Evolutionary conservation across 1,140 invertebrate genomes (phyloP).

Genomic region (Dryas iulia): DNA sequence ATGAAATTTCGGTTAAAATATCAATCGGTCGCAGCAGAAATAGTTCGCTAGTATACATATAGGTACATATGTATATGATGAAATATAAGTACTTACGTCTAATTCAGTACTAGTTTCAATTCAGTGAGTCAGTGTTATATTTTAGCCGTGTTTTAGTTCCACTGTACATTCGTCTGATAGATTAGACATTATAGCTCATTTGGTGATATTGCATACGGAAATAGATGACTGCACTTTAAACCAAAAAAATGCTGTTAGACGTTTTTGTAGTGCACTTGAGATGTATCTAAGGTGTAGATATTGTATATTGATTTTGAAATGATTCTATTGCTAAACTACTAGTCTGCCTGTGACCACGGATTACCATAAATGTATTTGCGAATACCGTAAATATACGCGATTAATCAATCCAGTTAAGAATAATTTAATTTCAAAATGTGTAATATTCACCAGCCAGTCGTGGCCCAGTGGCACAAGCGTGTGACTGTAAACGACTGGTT

Average conservation of each 20-base stretch:
- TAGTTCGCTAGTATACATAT: too few species aligned
- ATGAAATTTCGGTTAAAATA: too few species aligned
- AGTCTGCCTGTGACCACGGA: too few species aligned
- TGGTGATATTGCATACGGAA: slow-evolving; percentile 16
- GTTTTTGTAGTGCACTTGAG: neutral
- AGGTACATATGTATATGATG: neutral
- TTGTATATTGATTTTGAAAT: neutral
- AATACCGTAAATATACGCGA: too few species aligned
- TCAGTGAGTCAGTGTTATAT: slow-evolving; percentile 21
- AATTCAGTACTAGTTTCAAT: neutral
- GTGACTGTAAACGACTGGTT: too few species aligned
- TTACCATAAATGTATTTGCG: too few species aligned
- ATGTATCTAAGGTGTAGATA: neutral
- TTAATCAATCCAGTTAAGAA: too few species aligned
- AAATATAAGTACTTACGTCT: neutral
- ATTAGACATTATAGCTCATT: slow-evolving; percentile 22
- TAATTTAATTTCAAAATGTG: too few species aligned
- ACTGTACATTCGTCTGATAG: slow-evolving; percentile 11
- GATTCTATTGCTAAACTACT: too few species aligned
- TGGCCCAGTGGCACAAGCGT: too few species aligned
- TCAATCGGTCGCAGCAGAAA: too few species aligned
- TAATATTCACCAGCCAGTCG: too few species aligned
- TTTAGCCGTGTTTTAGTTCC: slow-evolving; percentile 15
- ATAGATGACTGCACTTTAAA: slow-evolving; percentile 1
- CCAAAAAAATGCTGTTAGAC: neutral